Base-by-base conservation (phyloP, 2,888 invertebrate species). In the Drosophila setosimentum region DNA sequence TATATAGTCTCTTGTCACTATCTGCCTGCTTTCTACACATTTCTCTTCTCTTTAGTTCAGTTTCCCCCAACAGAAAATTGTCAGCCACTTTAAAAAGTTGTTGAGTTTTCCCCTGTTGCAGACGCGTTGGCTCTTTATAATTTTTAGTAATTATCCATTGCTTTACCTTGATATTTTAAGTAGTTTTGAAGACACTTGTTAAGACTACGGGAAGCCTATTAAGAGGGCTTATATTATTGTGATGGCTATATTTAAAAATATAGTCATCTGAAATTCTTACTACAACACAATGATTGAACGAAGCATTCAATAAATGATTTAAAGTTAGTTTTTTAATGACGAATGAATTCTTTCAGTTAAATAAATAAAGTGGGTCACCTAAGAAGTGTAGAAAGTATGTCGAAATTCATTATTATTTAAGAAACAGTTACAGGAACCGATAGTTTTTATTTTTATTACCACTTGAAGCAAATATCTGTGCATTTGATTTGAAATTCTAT, bases 21-120 rank as follows among this genome's bases (percentile, higher is more conserved):
- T 62, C 45, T 24, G 21, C 35, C 54, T 49, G 16, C 40, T 33
- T 63, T 76, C 21, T 50, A 13, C 24, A 13, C 29, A 42, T 59
- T 59, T 62, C 40, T 35, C 51, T 50, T 48, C 48, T 35, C 16
- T 29, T 57, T 3, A 3, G n/a, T 27, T 37, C 54, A 16, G 32
- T 64, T 58, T 24, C 57, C 32, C 32, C 53, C n/a, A 33, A 51
- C 13, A 27, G 64, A 37, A 63, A 76, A 67, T 48, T 71, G 51
- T 61, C 60, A 24, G 64, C 54, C 77, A 67, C 68, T 76, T 65
- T 11, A 18, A 54, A 71, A 59, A 61, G 50, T 54, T 51, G 59
- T 67, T 21, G 24, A 74, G 42, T 54, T 42, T 57, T 51, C 21
- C 51, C 45, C 40, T n/a, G n/a, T 10, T 4, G 7, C 7, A 13